Percentiles rank a stretch among this genome's conserved stretches.
Evolutionary conservation across 2,113 vertebrate species (phyloP).

Genomic region (Scolopax mira): DNA sequence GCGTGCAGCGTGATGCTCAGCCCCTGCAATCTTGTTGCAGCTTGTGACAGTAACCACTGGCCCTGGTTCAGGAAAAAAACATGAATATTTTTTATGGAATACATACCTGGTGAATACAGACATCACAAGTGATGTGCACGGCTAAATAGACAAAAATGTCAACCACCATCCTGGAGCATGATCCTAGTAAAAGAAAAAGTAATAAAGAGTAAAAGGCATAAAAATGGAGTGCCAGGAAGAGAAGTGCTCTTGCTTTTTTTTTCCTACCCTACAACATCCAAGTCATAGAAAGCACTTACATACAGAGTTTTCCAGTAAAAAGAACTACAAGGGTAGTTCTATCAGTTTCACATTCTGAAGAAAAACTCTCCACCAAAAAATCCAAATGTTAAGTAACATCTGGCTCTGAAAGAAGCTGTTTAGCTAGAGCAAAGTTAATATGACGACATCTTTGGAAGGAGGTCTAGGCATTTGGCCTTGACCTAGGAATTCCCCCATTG

Average conservation of each 20-base stretch:
- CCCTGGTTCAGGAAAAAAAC: not conserved
- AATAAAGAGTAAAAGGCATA: not conserved
- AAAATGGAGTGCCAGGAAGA: accelerated
- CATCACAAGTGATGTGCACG: not conserved
- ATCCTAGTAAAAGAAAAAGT: not conserved
- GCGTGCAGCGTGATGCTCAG: not conserved
- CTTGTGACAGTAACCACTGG: not conserved
- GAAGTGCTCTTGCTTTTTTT: not conserved
- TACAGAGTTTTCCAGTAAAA: not conserved
- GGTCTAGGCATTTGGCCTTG: not conserved
- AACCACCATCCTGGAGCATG: not conserved
- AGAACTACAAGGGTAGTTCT: not conserved
- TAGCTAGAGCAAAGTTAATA: not conserved
- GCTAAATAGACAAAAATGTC: not conserved
- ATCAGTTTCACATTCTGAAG: not conserved
- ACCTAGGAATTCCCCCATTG: not conserved
- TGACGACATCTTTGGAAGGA: not conserved
- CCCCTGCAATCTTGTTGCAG: not conserved
- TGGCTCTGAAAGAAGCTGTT: not conserved
- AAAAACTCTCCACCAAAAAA: not conserved
- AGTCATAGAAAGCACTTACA: not conserved
- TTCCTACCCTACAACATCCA: not conserved
- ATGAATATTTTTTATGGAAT: not conserved
- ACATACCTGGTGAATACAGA: not conserved
- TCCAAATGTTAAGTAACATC: not conserved